Evolutionary conservation across 2,888 invertebrate genomes (phyloP), one percentile per base, ranked within the genome.

Genomic region (Cabera pusaria): DNA sequence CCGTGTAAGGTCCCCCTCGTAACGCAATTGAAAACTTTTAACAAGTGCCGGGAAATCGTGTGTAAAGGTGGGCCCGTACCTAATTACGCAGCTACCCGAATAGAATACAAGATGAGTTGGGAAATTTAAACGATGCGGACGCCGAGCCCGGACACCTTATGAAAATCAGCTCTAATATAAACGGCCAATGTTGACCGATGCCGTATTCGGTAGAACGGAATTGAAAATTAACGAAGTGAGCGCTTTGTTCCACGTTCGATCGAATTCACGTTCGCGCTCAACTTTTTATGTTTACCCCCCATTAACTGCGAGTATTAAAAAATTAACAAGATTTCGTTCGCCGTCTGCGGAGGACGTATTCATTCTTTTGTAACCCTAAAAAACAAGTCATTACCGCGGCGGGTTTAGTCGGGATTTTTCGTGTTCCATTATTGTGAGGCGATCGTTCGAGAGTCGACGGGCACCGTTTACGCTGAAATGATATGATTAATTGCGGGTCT

Each of bases 1-100:
- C 82, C 73, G 74, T 74, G 76, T 84, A 74, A 80, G 77, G 76
- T 64, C 70, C 74, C 55, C 75, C 72, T 74, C 75, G 67, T 87
- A 86, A 87, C 80, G 86, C 86, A 87, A 88, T 88, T 87, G 88
- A 87, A 87, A 88, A 87, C 84, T 87, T 88, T 87, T 86, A 86
- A 87, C 87, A 86, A 88, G 87, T 86, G 85, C 77, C 75, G 77
- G 73, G 83, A 85, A 87, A 86, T 85, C 87, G 86, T 80, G 84
- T 86, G 88, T 82, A 77, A 87, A 88, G 86, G 87, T 87, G 77
- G 79, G 73, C 67, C 39, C 70, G 72, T 62, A 74, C 80, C 78
- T 86, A 87, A 86, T 86, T 86, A 86, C 66, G 73, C 50, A 55
- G 61, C 62, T 64, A 68, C 72, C 66, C 68, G 73, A 54, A 67